Evolutionary conservation across 1,140 invertebrate species (phyloP).

Genomic region (Hyles euphorbiae): DNA sequence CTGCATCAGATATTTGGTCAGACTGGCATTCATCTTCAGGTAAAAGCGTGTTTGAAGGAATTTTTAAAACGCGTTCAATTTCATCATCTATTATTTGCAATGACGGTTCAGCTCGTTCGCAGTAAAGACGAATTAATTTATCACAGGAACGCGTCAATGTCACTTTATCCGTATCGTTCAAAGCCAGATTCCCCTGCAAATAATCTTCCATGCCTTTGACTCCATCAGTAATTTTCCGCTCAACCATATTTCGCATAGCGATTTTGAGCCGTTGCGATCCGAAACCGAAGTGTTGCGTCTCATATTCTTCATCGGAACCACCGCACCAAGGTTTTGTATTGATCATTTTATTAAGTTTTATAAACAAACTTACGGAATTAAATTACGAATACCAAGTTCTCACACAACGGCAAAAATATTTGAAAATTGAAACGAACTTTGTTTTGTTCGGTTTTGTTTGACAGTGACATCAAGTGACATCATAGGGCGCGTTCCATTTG

Average conservation of each 20-base stretch:
- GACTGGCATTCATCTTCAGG: conserved; percentile 58
- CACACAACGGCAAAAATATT: too few relatives aligned
- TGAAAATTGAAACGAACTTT: too few relatives aligned
- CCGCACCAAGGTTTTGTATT: conserved; percentile 54
- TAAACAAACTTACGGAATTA: not conserved
- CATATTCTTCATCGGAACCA: conserved; percentile 63
- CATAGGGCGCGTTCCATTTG: too few relatives aligned
- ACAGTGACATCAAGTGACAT: too few relatives aligned
- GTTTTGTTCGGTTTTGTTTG: too few relatives aligned
- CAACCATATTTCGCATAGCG: conserved; percentile 63
- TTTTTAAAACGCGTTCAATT: conserved; percentile 51
- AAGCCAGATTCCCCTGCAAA: conserved; percentile 48
- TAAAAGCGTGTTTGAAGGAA: conserved; percentile 56
- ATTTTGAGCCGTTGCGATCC: conserved; percentile 63
- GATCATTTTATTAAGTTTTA: conserved; percentile 39
- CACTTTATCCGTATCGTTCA: conserved; percentile 57
- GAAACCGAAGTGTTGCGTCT: conserved; percentile 66
- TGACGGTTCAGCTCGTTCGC: conserved; percentile 49
- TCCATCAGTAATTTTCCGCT: conserved; percentile 54
- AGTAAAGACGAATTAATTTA: conserved; percentile 54
- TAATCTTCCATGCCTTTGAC: conserved; percentile 59
- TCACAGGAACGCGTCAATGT: conserved; percentile 53
- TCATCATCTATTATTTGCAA: conserved; percentile 52
- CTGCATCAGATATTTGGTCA: conserved; percentile 47
- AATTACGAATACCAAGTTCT: too few relatives aligned